These are phyloP conservation scores for Agapetus fuscipes DNA, from an alignment of 2,888 invertebrate species.

Conservation along the genomic window DNA sequence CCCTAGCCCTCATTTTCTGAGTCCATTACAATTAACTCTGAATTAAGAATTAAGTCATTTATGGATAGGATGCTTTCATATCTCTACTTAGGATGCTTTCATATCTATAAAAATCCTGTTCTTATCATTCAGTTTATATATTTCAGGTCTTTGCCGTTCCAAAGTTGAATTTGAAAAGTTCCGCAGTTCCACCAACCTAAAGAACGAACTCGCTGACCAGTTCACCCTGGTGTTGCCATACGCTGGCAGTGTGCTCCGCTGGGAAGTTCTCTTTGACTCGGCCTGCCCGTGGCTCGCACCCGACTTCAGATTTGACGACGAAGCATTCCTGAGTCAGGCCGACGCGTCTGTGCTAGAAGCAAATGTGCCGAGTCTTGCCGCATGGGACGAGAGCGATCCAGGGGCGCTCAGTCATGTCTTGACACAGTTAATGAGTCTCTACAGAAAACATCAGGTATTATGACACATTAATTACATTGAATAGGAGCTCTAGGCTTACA, in stretches of 20 bases:
- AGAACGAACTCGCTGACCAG: conserved; percentile 36
- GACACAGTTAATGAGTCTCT: conserved; percentile 49
- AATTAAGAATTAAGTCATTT: no score
- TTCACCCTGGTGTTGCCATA: conserved; percentile 59
- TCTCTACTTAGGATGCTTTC: not conserved
- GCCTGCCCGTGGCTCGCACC: conserved; percentile 56
- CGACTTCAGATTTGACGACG: conserved; percentile 65
- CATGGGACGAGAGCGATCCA: conserved; percentile 55
- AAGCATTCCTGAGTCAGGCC: conserved; percentile 50
- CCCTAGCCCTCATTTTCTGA: no score
- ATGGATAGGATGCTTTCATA: not conserved
- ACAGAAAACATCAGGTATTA: conserved; percentile 59
- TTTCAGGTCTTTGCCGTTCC: conserved; percentile 37
- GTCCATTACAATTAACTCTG: no score
- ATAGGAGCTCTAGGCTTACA: conserved; percentile 23
- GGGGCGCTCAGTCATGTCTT: conserved; percentile 51
- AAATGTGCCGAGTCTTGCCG: conserved; percentile 48
- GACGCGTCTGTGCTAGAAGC: conserved; percentile 43
- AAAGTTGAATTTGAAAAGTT: conserved; percentile 40
- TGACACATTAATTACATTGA: conserved; percentile 8
- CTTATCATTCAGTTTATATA: not conserved
- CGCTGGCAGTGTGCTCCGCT: conserved; percentile 54
- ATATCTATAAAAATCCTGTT: no score
- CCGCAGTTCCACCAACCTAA: conserved; percentile 29
- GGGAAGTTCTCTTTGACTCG: conserved; percentile 62